Conservation (phyloP, 1,140 invertebrate species). For the Camponotus vicinus region DNA sequence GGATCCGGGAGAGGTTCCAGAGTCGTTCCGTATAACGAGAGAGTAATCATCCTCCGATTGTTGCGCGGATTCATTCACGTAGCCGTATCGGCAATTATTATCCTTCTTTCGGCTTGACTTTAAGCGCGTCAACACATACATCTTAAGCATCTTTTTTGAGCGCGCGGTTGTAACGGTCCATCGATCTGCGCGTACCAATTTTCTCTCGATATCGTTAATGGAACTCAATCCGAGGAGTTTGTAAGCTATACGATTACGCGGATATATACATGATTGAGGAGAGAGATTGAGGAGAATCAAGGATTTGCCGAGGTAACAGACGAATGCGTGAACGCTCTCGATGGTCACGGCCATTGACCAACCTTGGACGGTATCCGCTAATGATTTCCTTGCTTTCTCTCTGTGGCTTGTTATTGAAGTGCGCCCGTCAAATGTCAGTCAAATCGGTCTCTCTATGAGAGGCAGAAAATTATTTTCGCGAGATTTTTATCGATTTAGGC, state of each 20-base stretch:
- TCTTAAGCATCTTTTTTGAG: neutral
- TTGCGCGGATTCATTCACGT: slow-evolving; percentile 24
- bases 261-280: neutral
- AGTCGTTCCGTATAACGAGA: slow-evolving; percentile 24
- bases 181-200: slow-evolving; percentile 22
- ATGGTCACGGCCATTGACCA: slow-evolving; percentile 72
- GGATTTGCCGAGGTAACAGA: slow-evolving; percentile 62
- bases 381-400: slow-evolving; percentile 69
- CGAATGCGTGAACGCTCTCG: slow-evolving; percentile 18
- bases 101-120: neutral
- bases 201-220: slow-evolving; percentile 46
- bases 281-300: slow-evolving; percentile 29
- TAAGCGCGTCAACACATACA: neutral
- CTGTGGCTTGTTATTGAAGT: slow-evolving; percentile 44
- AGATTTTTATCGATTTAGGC: neutral
- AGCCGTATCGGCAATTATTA: neutral
- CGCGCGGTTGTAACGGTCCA: slow-evolving; percentile 11
- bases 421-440: slow-evolving; percentile 29
- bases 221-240: neutral
- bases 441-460: neutral
- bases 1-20: neutral
- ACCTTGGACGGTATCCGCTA: slow-evolving; percentile 69
- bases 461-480: neutral
- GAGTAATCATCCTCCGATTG: slow-evolving; percentile 21
- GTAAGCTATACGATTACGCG: slow-evolving; percentile 17